Conservation (phyloP, 2,888 invertebrate species). For the Drosophila barbarae region DNA sequence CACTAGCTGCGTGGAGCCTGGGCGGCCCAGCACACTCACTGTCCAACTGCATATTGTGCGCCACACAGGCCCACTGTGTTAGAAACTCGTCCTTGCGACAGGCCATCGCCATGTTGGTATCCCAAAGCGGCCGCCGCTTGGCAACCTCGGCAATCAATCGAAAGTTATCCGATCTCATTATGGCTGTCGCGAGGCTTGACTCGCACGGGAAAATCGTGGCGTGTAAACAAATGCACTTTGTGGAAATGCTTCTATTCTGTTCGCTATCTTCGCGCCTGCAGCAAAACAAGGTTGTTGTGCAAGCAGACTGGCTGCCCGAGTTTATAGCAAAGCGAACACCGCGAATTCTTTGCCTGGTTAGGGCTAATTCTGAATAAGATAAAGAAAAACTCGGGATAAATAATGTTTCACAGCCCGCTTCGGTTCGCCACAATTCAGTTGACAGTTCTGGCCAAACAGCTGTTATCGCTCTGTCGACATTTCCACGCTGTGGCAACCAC, state of each 20-base stretch:
- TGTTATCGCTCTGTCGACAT: neutral
- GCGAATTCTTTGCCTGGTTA: neutral
- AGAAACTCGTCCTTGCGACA: slow-evolving; percentile 43
- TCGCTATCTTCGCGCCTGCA: neutral
- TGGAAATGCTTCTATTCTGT: neutral
- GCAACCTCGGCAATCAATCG: slow-evolving; percentile 55
- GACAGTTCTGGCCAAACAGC: slow-evolving; percentile 36
- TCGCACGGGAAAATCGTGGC: slow-evolving; percentile 14
- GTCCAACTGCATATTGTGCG: slow-evolving; percentile 47
- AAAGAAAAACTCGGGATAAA: neutral
- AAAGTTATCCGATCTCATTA: slow-evolving; percentile 51
- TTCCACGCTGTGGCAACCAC: too few species aligned
- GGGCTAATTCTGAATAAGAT: neutral
- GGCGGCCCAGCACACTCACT: slow-evolving; percentile 28
- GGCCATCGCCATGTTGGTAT: slow-evolving; percentile 48
- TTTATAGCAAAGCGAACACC: too few species aligned
- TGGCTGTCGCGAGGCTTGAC: neutral
- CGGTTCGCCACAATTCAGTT: neutral
- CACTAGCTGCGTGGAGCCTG: neutral
- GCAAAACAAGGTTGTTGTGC: slow-evolving; percentile 1
- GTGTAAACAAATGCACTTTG: slow-evolving; percentile 46
- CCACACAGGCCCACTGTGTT: slow-evolving; percentile 49
- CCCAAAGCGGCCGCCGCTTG: slow-evolving; percentile 55
- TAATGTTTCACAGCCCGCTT: slow-evolving; percentile 3
- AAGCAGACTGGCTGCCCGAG: neutral